Base-by-base conservation (phyloP, 2,797 vertebrate genomes). In the Rallus crepitans region DNA sequence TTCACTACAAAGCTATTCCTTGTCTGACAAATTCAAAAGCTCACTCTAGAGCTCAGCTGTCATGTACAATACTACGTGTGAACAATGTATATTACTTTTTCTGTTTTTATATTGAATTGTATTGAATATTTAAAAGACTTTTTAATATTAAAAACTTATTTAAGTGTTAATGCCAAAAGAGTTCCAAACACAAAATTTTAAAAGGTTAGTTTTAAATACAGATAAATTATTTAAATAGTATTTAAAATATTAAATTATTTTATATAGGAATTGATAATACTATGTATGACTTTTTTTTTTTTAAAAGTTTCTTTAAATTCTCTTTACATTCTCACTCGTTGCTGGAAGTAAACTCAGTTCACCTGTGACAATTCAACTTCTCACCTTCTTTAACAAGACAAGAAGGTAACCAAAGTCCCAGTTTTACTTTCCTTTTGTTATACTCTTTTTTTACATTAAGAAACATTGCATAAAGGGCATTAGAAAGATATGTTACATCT, bases 181-280 rank as follows among this genome's bases (percentile, higher is more conserved):
- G 21, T 90, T 93, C 87, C 60, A 87, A 93, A 64, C 30, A 40
- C 53, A 40, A 94, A 69, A 90, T 91, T 96, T 93, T 77, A 82
- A 96, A 95, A 81, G 35, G 25, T 86, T 91, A 94, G 86, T 96
- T 97, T 92, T 96, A 96, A 96, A 93, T 89, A 79, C 53, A 94
- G 39, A 94, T 81, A 71, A 93, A 88, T 95, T 91, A 96, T 88
- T 94, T 96, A 81, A 95, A 90, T 40, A 80, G 15, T 93, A 89
- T 87, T 90, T 78, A 94, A 97, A 95, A 92, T 73, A 94, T 21
- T 75, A 73, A 59, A 91, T 96, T 96, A 97, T 97, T 97, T 97
- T 96, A 76, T 95, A 95, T 87, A 92, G 92, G 55, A 91, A 91
- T 81, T 65, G 59, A 86, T 87, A 94, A 79, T 86, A 92, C 28